These are phyloP conservation scores for Cephus cinctus DNA, from an alignment of 1,140 invertebrate species.

Conservation along the genomic window DNA sequence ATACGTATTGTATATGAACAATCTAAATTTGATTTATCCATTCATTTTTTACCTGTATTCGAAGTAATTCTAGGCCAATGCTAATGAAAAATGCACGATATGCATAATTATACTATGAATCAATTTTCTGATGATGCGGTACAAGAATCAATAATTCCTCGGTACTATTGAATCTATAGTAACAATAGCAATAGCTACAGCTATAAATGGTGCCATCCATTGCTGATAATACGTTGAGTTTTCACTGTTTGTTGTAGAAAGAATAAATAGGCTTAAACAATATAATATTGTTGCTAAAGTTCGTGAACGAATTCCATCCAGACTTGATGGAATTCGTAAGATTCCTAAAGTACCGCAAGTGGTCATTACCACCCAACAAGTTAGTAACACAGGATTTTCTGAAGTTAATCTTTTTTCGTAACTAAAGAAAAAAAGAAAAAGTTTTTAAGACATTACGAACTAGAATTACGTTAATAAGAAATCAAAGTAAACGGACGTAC, in stretches of 20 bases:
- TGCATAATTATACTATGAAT: too few relatives aligned
- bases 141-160: too few relatives aligned
- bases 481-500: constrained; percentile 22
- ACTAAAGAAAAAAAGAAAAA: constrained; percentile 30
- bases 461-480: constrained; percentile 1
- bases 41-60: too few relatives aligned
- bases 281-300: constrained; percentile 36
- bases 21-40: too few relatives aligned
- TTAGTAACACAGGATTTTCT: constrained; percentile 44
- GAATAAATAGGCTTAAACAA: constrained; percentile 35
- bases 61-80: too few relatives aligned
- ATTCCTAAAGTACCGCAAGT: constrained; percentile 42
- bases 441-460: constrained; percentile 6
- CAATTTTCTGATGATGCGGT: too few relatives aligned
- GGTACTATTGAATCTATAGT: constrained; percentile 13
- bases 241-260: constrained; percentile 31
- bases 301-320: constrained; percentile 20
- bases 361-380: constrained; percentile 43
- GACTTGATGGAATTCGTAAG: constrained; percentile 34
- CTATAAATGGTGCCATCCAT: constrained; percentile 44
- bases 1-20: too few relatives aligned
- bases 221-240: constrained; percentile 43
- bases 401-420: constrained; percentile 42
- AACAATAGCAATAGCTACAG: constrained; percentile 22
- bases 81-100: too few relatives aligned